Evolutionary conservation across 2,888 invertebrate species (phyloP).

Genomic region (Iphiclides podalirius): DNA sequence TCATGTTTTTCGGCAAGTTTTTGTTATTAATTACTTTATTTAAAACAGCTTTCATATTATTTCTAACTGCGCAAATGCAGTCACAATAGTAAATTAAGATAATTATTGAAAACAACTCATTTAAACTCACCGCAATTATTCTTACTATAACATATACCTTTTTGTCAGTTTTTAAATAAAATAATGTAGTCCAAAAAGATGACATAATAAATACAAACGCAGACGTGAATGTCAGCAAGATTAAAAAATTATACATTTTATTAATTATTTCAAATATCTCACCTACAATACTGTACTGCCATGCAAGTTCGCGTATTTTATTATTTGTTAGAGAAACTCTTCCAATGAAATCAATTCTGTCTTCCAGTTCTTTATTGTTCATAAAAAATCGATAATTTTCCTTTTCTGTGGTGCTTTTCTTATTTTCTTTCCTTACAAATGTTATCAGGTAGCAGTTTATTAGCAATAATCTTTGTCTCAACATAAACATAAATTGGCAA

Average conservation of each 20-base stretch:
- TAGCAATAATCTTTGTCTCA: constrained; percentile 35
- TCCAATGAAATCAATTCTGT: constrained; percentile 42
- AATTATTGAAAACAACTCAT: constrained; percentile 41
- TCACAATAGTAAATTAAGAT: constrained; percentile 50
- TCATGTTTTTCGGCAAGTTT: constrained; percentile 46
- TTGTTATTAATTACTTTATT: constrained; percentile 61
- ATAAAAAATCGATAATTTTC: constrained; percentile 26
- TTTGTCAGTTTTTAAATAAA: constrained; percentile 29
- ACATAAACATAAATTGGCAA: constrained; percentile 11
- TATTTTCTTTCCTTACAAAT: constrained; percentile 41
- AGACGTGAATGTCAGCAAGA: constrained; percentile 50
- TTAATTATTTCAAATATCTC: constrained; percentile 39
- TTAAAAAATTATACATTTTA: constrained; percentile 48
- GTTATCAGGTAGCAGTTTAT: constrained; percentile 46
- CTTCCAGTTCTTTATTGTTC: constrained; percentile 28
- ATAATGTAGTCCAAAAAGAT: constrained; percentile 49
- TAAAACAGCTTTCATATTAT: constrained; percentile 45
- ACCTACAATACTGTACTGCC: too few species aligned
- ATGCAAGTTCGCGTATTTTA: constrained; percentile 33
- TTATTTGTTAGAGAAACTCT: constrained; percentile 37
- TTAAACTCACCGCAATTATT: constrained; percentile 42
- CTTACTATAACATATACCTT: constrained; percentile 28
- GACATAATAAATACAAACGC: constrained; percentile 48
- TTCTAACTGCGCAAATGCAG: constrained; percentile 42
- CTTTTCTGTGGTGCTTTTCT: constrained; percentile 20